Conservation (phyloP, 2,888 invertebrate genomes). For the Lycophotia porphyrea region DNA sequence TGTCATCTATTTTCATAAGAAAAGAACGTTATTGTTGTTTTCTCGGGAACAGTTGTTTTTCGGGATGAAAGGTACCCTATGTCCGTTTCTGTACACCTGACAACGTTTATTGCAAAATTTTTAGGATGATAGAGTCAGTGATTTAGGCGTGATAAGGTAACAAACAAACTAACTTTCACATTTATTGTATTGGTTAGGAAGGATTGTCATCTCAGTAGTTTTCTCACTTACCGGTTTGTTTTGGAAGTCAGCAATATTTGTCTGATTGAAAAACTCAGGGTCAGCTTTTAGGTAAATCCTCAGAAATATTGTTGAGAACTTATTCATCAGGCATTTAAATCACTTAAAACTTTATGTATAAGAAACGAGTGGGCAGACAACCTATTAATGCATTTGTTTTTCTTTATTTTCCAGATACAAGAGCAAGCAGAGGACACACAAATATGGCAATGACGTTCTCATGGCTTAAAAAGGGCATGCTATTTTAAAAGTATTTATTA, state of each 20-base stretch:
- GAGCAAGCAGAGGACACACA: constrained; percentile 26
- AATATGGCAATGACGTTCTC: constrained; percentile 40
- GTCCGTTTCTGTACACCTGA: no score
- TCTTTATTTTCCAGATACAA: constrained; percentile 21
- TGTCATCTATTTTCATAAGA: no score
- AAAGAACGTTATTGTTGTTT: no score
- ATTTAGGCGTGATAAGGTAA: no score
- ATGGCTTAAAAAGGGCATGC: constrained; percentile 16
- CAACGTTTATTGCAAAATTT: no score
- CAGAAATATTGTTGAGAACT: background rate
- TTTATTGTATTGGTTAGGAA: no score
- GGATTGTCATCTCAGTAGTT: background rate
- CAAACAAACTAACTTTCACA: no score
- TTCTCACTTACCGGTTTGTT: background rate
- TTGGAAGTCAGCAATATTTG: background rate
- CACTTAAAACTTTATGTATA: background rate
- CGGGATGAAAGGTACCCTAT: no score
- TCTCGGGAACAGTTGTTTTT: no score
- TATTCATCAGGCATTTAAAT: background rate
- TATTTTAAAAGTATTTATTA: background rate
- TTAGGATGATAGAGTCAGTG: no score
- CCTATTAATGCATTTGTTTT: constrained; percentile 13
- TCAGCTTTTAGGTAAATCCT: background rate
- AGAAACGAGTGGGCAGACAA: constrained; percentile 11
- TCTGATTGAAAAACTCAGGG: background rate